Conservation (phyloP, 1,140 invertebrate species). For the Diorhabda elongata region DNA sequence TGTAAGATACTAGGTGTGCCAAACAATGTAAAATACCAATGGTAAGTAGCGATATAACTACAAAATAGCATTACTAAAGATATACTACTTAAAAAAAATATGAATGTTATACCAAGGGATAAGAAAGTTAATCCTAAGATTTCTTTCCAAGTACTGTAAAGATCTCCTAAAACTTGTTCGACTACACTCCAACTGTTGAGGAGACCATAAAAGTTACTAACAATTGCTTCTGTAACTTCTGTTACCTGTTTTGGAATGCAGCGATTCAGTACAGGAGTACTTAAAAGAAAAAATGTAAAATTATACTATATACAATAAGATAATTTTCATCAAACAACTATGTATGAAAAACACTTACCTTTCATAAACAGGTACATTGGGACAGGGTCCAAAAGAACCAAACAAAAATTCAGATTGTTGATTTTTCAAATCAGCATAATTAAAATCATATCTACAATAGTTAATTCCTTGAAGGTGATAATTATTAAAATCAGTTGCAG, state of each 20-base stretch:
- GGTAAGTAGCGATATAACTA: constrained; percentile 77
- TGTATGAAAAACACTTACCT: constrained; percentile 45
- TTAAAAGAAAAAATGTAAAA: constrained; percentile 38
- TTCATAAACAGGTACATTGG: constrained; percentile 65
- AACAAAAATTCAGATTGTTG: constrained; percentile 44
- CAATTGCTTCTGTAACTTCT: constrained; percentile 57
- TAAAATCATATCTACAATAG: constrained; percentile 70
- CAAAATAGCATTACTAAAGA: constrained; percentile 41
- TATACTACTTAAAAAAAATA: constrained; percentile 14
- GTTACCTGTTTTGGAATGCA: constrained; percentile 73
- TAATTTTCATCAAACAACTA: neutral
- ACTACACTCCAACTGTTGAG: constrained; percentile 84
- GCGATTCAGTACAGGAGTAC: constrained; percentile 76
- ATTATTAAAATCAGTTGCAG: constrained; percentile 65
- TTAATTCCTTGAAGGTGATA: constrained; percentile 66
- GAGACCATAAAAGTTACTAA: constrained; percentile 71
- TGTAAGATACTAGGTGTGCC: constrained; percentile 77
- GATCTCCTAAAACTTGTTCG: constrained; percentile 81
- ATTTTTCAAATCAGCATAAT: constrained; percentile 51
- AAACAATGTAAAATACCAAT: constrained; percentile 81
- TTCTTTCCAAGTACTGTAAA: constrained; percentile 83
- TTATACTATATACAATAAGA: neutral
- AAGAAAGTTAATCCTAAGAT: constrained; percentile 77
- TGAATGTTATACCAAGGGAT: constrained; percentile 64
- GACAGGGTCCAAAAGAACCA: constrained; percentile 66